These are phyloP conservation scores for Nymphalis polychloros DNA, from an alignment of 2,888 invertebrate genomes.

Conservation along the genomic window DNA sequence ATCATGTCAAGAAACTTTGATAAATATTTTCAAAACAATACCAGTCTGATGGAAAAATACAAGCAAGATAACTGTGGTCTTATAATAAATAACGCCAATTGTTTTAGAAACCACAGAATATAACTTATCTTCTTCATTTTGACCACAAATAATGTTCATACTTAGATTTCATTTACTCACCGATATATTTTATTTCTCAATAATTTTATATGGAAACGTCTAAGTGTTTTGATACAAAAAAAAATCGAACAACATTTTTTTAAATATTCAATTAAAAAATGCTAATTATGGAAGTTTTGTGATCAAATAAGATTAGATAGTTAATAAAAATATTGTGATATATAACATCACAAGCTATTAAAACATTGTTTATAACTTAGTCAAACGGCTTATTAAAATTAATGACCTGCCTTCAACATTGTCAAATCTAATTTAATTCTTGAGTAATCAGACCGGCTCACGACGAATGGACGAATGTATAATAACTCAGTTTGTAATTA, in stretches of 20 bases:
- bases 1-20: conserved; percentile 21
- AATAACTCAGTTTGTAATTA: too few relatives aligned
- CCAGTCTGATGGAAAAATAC: conserved; percentile 10
- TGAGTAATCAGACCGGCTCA: background rate
- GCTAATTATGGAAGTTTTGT: too few relatives aligned
- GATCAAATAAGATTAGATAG: too few relatives aligned
- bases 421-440: background rate
- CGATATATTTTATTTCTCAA: too few relatives aligned
- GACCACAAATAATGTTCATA: background rate
- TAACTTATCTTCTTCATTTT: background rate
- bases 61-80: background rate
- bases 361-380: background rate
- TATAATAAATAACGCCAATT: background rate
- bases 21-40: conserved; percentile 21
- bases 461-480: background rate
- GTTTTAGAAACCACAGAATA: too few relatives aligned
- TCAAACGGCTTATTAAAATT: background rate
- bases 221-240: too few relatives aligned
- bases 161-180: too few relatives aligned
- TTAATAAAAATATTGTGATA: too few relatives aligned
- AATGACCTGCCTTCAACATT: background rate
- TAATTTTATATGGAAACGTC: too few relatives aligned
- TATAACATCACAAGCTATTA: too few relatives aligned
- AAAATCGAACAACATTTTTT: too few relatives aligned
- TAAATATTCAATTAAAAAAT: too few relatives aligned